Percentiles rank a stretch among this genome's conserved stretches.
These are phyloP conservation scores for Nesidiocoris tenuis DNA, from an alignment of 2,888 invertebrate species.

Conservation along the genomic window DNA sequence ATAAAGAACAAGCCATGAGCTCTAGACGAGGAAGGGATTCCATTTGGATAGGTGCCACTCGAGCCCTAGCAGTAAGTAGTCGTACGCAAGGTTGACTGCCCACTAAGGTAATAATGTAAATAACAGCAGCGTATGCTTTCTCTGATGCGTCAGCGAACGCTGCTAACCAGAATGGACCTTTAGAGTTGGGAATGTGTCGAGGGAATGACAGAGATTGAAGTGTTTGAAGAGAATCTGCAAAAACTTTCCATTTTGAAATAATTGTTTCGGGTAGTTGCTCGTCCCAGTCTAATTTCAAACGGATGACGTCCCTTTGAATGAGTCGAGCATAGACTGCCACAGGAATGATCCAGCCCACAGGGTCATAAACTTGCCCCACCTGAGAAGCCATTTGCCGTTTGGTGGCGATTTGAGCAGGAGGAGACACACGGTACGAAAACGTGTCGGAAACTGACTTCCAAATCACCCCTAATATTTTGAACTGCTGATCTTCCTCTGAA, in stretches of 20 bases:
- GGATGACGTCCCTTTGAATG: not conserved
- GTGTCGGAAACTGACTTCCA: conserved; percentile 3
- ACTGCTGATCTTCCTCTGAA: not conserved
- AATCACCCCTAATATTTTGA: conserved; percentile 16
- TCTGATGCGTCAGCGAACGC: conserved; percentile 33
- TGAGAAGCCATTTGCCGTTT: conserved; percentile 24
- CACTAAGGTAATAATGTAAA: not conserved
- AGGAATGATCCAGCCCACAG: conserved; percentile 2
- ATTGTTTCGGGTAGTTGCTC: not conserved
- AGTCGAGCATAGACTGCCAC: conserved; percentile 3
- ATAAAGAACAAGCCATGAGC: not conserved
- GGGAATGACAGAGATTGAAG: conserved; percentile 9
- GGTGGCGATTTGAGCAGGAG: not conserved
- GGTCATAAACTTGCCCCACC: conserved; percentile 19
- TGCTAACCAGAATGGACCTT: not conserved
- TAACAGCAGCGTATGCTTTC: conserved; percentile 5
- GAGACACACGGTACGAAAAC: not conserved
- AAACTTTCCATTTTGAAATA: not conserved
- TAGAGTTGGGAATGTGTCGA: not conserved
- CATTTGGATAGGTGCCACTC: not conserved
- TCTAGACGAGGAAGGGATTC: not conserved
- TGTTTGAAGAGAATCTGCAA: not conserved
- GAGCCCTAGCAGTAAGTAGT: not conserved
- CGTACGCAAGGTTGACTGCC: not conserved
- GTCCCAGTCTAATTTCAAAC: conserved; percentile 12